phyloP scores from a whole-genome alignment of 2,797 vertebrate species.

The Amblyraja radiata region DNA sequence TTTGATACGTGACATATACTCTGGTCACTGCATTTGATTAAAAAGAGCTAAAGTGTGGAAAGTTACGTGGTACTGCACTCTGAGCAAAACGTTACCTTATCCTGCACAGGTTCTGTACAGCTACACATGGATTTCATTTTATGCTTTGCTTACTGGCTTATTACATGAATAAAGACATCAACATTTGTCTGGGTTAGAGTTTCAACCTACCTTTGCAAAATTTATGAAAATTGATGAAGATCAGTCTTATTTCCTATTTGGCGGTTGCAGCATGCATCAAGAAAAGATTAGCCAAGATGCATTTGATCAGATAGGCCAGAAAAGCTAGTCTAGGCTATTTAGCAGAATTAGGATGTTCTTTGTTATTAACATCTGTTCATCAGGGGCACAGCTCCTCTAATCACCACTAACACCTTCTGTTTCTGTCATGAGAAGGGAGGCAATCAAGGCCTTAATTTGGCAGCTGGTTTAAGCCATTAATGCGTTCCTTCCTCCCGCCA shows the following conservation, averaged over 20 bases:
- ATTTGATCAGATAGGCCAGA: conserved; percentile 53
- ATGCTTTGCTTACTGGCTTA: background rate
- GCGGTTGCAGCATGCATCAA: background rate
- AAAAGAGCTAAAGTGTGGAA: background rate
- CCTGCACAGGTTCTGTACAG: background rate
- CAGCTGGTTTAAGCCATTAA: conserved; percentile 78
- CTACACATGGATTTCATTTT: background rate
- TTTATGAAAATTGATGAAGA: background rate
- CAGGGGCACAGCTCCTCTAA: conserved; percentile 72
- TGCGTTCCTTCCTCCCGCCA: conserved; percentile 53
- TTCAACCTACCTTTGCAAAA: background rate
- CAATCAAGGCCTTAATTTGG: conserved; percentile 86
- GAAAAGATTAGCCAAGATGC: conserved; percentile 25
- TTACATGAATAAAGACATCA: background rate
- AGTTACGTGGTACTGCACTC: too few relatives aligned
- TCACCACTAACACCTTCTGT: conserved; percentile 84
- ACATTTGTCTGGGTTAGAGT: background rate
- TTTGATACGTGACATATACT: background rate
- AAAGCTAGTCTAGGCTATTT: conserved; percentile 75
- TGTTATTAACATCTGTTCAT: conserved; percentile 84
- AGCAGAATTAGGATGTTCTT: conserved; percentile 76
- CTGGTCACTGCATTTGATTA: background rate
- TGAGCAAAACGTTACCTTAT: background rate
- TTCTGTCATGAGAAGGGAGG: conserved; percentile 77
- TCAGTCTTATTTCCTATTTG: background rate